Evolutionary conservation across 2,888 invertebrate genomes (phyloP).

Genomic region (Ectemnius continuus): DNA sequence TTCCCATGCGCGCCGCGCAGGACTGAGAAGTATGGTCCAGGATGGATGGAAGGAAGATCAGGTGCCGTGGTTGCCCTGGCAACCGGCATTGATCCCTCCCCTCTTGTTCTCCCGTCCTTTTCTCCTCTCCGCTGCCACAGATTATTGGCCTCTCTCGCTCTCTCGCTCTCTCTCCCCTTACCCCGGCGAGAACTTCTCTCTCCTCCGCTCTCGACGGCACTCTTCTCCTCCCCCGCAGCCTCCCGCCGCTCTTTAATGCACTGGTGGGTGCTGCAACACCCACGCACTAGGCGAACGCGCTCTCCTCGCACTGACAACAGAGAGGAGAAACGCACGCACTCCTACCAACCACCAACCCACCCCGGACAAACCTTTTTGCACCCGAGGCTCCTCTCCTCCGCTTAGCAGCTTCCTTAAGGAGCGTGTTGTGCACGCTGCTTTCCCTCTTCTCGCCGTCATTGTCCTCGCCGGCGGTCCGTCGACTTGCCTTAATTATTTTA

Average conservation of each 20-base stretch:
- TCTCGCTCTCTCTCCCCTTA: conserved; percentile 7
- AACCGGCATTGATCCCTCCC: conserved; percentile 77
- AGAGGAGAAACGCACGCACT: too few species aligned
- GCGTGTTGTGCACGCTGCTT: too few species aligned
- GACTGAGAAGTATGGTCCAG: conserved; percentile 62
- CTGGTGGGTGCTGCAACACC: conserved; percentile 18
- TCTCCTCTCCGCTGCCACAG: conserved; percentile 45
- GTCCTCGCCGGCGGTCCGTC: too few species aligned
- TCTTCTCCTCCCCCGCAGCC: conserved; percentile 1
- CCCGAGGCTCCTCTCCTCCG: too few species aligned
- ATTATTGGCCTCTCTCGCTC: conserved; percentile 42
- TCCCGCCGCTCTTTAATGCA: conserved; percentile 3
- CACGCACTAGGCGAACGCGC: conserved; percentile 10
- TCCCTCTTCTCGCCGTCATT: too few species aligned
- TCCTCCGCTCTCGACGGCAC: neutral
- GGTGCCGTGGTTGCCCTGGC: conserved; percentile 75
- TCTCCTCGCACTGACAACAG: too few species aligned
- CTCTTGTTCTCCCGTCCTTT: conserved; percentile 60
- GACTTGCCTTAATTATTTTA: too few species aligned
- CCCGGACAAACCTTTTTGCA: too few species aligned
- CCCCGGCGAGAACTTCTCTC: neutral
- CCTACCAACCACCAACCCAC: too few species aligned
- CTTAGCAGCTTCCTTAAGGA: too few species aligned
- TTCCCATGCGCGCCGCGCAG: conserved; percentile 37
- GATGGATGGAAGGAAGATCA: conserved; percentile 69